A percentile compares a stretch with the other conserved stretches of the same genome.
Evolutionary conservation across 2,797 vertebrate genomes (phyloP).

Genomic region (Oreochromis mossambicus): DNA sequence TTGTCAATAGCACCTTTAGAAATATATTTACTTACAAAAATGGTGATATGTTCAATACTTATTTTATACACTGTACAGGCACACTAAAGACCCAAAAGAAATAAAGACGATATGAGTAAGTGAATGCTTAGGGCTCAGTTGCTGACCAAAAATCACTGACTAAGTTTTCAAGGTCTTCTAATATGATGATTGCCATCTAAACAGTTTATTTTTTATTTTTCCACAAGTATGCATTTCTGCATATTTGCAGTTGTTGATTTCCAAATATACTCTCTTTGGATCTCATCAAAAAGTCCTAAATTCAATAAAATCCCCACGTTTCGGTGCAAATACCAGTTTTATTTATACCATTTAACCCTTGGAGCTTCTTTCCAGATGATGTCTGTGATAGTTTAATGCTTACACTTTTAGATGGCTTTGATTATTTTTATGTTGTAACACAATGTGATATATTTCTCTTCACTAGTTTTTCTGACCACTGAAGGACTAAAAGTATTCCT

Average conservation of each 20-base stretch:
- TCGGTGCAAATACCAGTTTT: neutral
- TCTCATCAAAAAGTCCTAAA: neutral
- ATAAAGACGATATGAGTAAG: neutral
- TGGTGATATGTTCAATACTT: neutral
- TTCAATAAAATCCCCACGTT: neutral
- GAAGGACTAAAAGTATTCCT: neutral
- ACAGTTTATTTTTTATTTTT: neutral
- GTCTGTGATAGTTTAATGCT: neutral
- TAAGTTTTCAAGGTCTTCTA: neutral
- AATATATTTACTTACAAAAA: neutral
- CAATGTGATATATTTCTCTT: neutral
- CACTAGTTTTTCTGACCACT: neutral
- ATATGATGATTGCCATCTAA: neutral
- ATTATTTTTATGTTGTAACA: neutral
- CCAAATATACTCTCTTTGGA: too few relatives aligned
- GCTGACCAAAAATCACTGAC: neutral
- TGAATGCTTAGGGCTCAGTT: neutral
- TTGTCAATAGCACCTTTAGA: neutral
- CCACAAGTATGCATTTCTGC: neutral
- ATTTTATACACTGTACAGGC: neutral
- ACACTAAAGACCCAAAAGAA: neutral
- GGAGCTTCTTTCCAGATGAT: neutral
- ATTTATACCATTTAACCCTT: neutral
- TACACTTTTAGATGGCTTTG: neutral
- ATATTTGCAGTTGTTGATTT: neutral